These are phyloP conservation scores for Spinus olivaceus DNA, from an alignment of 2,797 vertebrate species.

Conservation along the genomic window DNA sequence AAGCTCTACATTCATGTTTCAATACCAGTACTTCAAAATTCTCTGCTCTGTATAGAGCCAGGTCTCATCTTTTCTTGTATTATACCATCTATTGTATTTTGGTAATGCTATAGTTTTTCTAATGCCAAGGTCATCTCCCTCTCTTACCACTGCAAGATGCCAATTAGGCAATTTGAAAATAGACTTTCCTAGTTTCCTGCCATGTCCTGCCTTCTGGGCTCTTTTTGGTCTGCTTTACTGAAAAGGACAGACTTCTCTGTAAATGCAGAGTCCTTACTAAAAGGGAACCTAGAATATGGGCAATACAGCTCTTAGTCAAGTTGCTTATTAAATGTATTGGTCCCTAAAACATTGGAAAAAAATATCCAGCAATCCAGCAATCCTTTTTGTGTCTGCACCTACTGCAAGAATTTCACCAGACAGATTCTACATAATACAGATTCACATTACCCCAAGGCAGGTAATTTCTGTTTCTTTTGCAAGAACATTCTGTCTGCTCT, in stretches of 20 bases:
- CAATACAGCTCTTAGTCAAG: neutral
- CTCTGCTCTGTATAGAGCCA: neutral
- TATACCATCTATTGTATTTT: neutral
- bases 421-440: neutral
- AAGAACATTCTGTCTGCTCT: neutral
- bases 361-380: neutral
- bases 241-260: neutral
- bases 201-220: neutral
- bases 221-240: neutral
- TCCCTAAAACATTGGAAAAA: neutral
- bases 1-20: neutral
- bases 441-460: neutral
- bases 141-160: neutral
- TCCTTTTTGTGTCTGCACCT: neutral
- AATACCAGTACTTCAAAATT: neutral
- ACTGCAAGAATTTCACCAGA: neutral
- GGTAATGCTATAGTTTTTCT: neutral
- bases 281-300: neutral
- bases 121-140: neutral
- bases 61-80: neutral
- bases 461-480: neutral
- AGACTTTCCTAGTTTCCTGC: neutral
- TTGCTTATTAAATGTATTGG: neutral
- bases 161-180: slow-evolving; percentile 18
- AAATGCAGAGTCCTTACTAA: neutral